phyloP scores from a whole-genome alignment of 2,113 vertebrate species.

The Phocoena sinus region DNA sequence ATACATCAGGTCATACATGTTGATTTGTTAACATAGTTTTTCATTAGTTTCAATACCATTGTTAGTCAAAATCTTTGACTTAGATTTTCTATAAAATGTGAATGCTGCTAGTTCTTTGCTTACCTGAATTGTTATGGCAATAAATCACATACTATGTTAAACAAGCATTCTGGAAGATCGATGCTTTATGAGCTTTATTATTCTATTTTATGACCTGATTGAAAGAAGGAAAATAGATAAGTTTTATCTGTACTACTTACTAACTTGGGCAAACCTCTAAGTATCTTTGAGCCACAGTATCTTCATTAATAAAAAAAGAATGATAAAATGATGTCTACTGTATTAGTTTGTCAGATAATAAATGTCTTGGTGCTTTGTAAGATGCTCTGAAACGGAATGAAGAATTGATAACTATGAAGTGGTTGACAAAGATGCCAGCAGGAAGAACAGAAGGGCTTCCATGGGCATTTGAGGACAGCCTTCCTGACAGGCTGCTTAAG shows the following conservation, averaged over 20 bases:
- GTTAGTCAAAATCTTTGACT: neutral
- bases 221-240: neutral
- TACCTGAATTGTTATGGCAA: neutral
- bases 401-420: neutral
- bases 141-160: neutral
- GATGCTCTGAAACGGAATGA: neutral
- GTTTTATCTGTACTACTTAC: neutral
- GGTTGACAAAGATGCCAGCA: neutral
- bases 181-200: neutral
- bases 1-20: neutral
- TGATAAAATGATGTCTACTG: neutral
- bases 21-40: conserved; percentile 16
- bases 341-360: neutral
- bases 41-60: conserved; percentile 16
- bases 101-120: neutral
- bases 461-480: neutral
- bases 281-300: neutral
- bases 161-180: neutral
- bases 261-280: neutral
- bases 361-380: neutral
- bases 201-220: neutral
- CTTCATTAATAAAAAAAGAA: neutral
- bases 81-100: conserved; percentile 5
- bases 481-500: neutral
- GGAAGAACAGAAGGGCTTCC: neutral